A percentile compares a stretch with the other conserved stretches of the same genome.
phyloP scores from a whole-genome alignment of 1,140 invertebrate genomes.

The Conus betulinus region DNA sequence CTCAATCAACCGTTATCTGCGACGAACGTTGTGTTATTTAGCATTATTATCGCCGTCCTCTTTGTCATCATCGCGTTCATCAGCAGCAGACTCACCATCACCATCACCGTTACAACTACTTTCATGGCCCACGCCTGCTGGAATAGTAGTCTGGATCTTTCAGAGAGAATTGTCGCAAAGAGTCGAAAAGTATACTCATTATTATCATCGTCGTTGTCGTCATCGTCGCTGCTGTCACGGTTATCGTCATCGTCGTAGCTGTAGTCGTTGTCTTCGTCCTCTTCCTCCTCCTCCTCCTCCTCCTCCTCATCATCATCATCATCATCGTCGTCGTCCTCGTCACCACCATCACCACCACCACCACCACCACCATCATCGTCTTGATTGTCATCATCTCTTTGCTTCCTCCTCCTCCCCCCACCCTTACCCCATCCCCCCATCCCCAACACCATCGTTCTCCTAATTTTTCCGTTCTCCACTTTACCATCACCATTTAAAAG shows the following conservation, averaged over 20 bases:
- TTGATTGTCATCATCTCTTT: no score
- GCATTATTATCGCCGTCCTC: no score
- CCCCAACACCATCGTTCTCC: not conserved
- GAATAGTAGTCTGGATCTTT: not conserved
- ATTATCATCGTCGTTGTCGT: not conserved
- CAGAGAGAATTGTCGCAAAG: not conserved
- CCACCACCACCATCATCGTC: not conserved
- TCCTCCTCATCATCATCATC: no score
- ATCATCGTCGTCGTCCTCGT: no score
- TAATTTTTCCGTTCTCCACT: not conserved
- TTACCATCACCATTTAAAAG: no score
- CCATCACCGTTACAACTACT: not conserved
- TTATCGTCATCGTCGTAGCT: no score
- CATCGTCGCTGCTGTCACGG: not conserved
- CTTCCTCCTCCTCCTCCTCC: not conserved
- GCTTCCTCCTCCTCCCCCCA: no score
- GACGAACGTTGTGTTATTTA: no score
- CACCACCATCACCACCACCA: not conserved
- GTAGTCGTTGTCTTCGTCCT: not conserved
- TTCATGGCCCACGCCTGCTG: not conserved
- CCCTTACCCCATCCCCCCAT: no score
- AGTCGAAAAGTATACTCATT: not conserved
- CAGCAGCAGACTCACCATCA: no score
- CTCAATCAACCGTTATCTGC: no score
- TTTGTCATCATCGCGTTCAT: no score